Evolutionary conservation across 64 coral and sea anemone species (phyloP), one percentile per base, ranked within the genome.

Genomic region (Dendrophyllia cribrosa): DNA sequence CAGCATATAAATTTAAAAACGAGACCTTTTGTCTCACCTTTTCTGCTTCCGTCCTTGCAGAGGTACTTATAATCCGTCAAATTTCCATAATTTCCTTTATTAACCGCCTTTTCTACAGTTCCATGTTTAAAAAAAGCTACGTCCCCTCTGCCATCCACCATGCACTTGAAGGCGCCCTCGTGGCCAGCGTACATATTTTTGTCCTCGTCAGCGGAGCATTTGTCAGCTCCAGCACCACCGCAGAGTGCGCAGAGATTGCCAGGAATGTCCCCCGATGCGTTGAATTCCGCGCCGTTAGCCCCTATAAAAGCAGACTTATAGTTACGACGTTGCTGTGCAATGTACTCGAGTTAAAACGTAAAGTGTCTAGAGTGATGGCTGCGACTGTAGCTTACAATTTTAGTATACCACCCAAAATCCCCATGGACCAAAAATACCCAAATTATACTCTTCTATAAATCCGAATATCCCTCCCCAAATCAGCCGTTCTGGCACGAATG

Each of bases 41-140:
- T 82, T 50, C 81, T 76, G 3, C 7, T 75, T 51, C 66, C 75
- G 48, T 88, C 67, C 9, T 4, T 82, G 49, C 94, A 95, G 4
- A 95, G 79, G 75, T 95, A 95, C 23, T 91, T 55, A 49, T 91
- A 95, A 51, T 95, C 94, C 15, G 14, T 51, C n/a, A 69, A 19
- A 2, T 14, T 76, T 0, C 88, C 75, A 45, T 95, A 87, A 25
- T 25, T 43, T 7, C 72, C 93, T 15, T 51, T 8, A 0, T 16
- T 20, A 4, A 91, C 59, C 16, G 91, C 75, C 15, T 95, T 74
- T 58, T 66, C 26, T 9, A 68, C 72, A 2, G 94, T 95, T 3
- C 53, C 24, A 4, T 95, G 89, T 63, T 95, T 95, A 21, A 95
- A 64, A 49, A 95, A 95, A 10, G 84, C 94, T 20, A 95, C 89